Conservation (phyloP, 1,140 invertebrate species). For the Drosophila repleta region DNA sequence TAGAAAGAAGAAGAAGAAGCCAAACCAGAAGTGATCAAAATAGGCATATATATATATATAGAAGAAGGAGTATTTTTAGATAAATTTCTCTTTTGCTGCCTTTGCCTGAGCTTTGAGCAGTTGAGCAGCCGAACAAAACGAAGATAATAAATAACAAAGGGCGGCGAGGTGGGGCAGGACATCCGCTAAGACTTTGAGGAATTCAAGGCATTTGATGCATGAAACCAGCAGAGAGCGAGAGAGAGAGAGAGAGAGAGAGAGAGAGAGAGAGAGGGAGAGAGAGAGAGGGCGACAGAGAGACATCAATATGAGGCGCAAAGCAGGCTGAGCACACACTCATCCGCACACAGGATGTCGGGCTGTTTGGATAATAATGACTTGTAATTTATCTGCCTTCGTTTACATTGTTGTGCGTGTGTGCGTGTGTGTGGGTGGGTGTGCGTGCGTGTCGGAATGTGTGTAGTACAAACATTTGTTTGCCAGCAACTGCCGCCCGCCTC, state of each 20-base stretch:
- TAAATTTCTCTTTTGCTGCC: background rate
- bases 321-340: constrained; percentile 9
- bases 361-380: constrained; percentile 77
- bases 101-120: constrained; percentile 20
- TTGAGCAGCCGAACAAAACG: constrained; percentile 32
- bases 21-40: constrained; percentile 32
- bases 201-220: constrained; percentile 66
- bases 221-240: constrained; percentile 28
- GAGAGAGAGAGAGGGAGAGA: background rate
- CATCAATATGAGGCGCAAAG: background rate
- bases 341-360: constrained; percentile 49
- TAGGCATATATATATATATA: background rate
- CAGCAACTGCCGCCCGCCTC: constrained; percentile 20
- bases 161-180: background rate
- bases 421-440: constrained; percentile 18
- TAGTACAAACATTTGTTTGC: constrained; percentile 75
- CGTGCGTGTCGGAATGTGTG: constrained; percentile 65
- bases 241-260: background rate
- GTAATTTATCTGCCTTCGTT: constrained; percentile 81
- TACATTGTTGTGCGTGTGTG: constrained; percentile 64
- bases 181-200: constrained; percentile 42
- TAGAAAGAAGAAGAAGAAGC: constrained; percentile 65
- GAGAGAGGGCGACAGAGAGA: constrained; percentile 6
- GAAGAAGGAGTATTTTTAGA: background rate
- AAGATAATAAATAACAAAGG: constrained; percentile 40